Evolutionary conservation across 2,888 invertebrate genomes (phyloP).

Genomic region (Lydus trimaculatus): DNA sequence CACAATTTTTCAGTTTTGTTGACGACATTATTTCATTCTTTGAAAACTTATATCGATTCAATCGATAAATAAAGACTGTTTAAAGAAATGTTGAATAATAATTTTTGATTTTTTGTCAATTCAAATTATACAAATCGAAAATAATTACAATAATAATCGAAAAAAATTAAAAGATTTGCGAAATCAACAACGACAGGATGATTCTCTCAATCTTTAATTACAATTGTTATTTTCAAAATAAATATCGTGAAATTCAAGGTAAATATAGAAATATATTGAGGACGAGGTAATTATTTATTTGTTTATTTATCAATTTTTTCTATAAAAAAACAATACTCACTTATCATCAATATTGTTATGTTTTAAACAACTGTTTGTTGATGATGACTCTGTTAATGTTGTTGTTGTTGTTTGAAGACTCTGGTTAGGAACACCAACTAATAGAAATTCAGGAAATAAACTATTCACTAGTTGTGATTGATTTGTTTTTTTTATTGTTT

Average conservation of each 20-base stretch:
- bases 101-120: conserved; percentile 3
- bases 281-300: not conserved
- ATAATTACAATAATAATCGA: not conserved
- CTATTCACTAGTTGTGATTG: conserved; percentile 27
- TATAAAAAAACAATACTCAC: conserved; percentile 5
- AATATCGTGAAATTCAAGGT: not conserved
- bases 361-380: conserved; percentile 7
- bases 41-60: not conserved
- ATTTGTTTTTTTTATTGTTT: conserved; percentile 39
- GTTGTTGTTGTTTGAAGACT: conserved; percentile 36
- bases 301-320: not conserved
- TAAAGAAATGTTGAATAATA: no score
- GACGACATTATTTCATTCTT: not conserved
- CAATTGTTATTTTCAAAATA: not conserved
- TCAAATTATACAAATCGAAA: not conserved
- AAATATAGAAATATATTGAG: not conserved
- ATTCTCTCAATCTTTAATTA: not conserved
- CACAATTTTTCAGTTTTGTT: conserved; percentile 28
- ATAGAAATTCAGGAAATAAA: conserved; percentile 43
- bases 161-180: not conserved
- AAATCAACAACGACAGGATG: not conserved
- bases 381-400: conserved; percentile 16
- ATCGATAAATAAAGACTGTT: not conserved
- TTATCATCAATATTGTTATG: not conserved
- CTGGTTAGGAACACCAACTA: conserved; percentile 35